Base-by-base conservation (phyloP, 2,797 vertebrate species). In the Tragelaphus eurycerus region DNA sequence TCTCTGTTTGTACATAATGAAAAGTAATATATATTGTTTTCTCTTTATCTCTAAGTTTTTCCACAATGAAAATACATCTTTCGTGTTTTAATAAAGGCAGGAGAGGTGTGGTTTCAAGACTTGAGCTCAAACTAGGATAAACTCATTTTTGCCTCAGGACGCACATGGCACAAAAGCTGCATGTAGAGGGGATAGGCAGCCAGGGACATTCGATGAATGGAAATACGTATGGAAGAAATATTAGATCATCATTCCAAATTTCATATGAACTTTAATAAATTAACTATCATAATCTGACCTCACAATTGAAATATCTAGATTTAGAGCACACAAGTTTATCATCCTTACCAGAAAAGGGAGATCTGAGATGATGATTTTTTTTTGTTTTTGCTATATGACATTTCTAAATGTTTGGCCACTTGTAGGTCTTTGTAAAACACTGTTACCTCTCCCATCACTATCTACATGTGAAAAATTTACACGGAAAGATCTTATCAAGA, bases 271-370 rank as follows among this genome's bases (percentile, higher is more conserved):
- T 74, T 14, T 11, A 88, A 14, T 52, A 60, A 67, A 94, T 88
- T 29, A 88, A 31, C 31, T 57, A 48, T 34, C 23, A 76, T n/a
- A 14, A 78, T 59, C 50, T 46, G 76, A 83, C 0, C 4, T 90
- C 60, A 50, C 52, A 92, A 29, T 87, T 86, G 81, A 96, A 84
- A 89, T 84, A 10, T 86, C 4, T 95, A 67, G 85, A 86, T 93
- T 81, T 92, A 90, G 57, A 93, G 43, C 46, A 93, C 59, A 76
- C 57, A 90, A 74, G 38, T 93, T 78, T 78, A 74, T 92, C 92
- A 87, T 43, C 46, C 34, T 94, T 34, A 9, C 2, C 71, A 81
- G 71, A 95, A 92, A 74, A 94, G 59, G 59, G 38, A 67, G 43
- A 64, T 43, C 54, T 48, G 62, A 95, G 48, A 0, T 60, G 55